Percentiles rank a stretch among this genome's conserved stretches.
phyloP scores from a whole-genome alignment of 2,113 vertebrate genomes.

The Silurus asotus region DNA sequence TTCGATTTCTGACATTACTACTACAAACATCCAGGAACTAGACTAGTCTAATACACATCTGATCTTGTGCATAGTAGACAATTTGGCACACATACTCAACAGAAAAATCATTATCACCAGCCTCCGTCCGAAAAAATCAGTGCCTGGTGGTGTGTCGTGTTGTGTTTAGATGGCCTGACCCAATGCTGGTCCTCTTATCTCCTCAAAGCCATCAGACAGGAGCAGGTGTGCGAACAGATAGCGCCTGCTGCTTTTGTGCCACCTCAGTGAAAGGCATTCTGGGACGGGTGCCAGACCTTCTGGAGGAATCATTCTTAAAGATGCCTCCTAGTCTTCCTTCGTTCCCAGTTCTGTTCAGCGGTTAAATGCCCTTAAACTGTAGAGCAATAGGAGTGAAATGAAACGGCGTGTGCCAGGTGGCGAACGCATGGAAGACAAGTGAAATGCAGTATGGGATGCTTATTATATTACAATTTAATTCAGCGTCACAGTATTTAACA shows the following conservation, averaged over 20 bases:
- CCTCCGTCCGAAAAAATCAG: background rate
- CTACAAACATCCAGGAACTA: background rate
- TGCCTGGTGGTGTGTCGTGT: background rate
- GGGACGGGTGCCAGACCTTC: conserved; percentile 67
- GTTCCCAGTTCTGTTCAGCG: conserved; percentile 20
- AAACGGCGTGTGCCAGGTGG: background rate
- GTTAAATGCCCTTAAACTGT: conserved; percentile 23
- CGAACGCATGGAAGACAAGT: conserved; percentile 8
- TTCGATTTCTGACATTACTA: background rate
- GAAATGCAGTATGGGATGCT: background rate
- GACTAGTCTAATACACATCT: background rate
- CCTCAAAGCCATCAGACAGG: conserved; percentile 59
- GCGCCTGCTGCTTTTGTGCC: conserved; percentile 56
- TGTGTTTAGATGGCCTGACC: conserved; percentile 58
- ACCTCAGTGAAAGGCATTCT: conserved; percentile 63
- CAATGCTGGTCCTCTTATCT: conserved; percentile 64
- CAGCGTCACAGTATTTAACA: background rate
- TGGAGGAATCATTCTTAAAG: conserved; percentile 61
- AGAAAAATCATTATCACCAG: background rate
- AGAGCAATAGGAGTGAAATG: conserved; percentile 5
- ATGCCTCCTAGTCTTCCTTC: conserved; percentile 41
- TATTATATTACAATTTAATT: conserved; percentile 16
- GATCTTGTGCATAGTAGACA: background rate
- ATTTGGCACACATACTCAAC: background rate
- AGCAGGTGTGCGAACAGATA: conserved; percentile 73